phyloP scores from a whole-genome alignment of 2,797 vertebrate species.

The Eulemur rubriventer region DNA sequence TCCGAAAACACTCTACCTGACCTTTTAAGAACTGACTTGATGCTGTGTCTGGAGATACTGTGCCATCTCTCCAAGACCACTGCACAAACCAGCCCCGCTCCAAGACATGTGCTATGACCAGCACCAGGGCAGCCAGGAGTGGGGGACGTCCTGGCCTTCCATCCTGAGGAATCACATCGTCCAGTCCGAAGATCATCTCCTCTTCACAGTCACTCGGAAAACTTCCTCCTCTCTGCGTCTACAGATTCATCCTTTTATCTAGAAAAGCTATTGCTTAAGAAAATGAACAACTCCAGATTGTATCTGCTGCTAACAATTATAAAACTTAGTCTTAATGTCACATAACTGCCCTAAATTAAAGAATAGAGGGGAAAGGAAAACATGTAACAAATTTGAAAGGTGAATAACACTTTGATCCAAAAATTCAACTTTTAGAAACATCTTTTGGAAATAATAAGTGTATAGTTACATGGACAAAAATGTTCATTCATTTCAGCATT shows the following conservation, averaged over 20 bases:
- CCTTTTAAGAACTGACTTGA: background rate
- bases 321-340: background rate
- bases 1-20: background rate
- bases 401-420: background rate
- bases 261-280: background rate
- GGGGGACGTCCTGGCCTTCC: background rate
- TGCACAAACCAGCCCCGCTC: too few species aligned
- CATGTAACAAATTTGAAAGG: background rate
- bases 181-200: background rate
- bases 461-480: background rate
- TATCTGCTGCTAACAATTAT: background rate
- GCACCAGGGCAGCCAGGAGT: background rate
- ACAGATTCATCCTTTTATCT: background rate
- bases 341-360: background rate
- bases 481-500: background rate
- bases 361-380: background rate
- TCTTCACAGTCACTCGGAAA: background rate
- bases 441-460: background rate
- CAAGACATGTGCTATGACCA: background rate
- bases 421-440: background rate
- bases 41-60: background rate
- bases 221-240: background rate
- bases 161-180: background rate
- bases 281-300: background rate
- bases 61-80: background rate